phyloP scores from a whole-genome alignment of 2,888 invertebrate genomes.

The Anodontia alba region DNA sequence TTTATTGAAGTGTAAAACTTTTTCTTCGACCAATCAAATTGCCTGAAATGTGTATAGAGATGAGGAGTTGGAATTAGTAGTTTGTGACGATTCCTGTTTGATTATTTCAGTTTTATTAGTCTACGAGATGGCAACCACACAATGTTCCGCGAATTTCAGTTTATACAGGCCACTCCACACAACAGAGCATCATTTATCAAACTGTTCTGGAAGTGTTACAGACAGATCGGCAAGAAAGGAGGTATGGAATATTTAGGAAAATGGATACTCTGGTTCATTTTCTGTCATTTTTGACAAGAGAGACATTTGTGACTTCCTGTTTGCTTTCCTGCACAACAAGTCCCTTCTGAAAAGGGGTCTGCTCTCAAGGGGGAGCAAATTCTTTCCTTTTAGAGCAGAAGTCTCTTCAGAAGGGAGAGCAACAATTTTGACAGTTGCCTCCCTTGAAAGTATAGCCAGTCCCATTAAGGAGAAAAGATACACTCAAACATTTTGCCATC shows the following conservation, averaged over 20 bases:
- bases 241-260: constrained; percentile 67
- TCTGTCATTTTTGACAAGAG: too few species aligned
- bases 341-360: too few species aligned
- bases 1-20: too few species aligned
- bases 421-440: too few species aligned
- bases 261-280: neutral
- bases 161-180: constrained; percentile 82
- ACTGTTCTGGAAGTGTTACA: constrained; percentile 83
- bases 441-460: too few species aligned
- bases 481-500: neutral
- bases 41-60: too few species aligned
- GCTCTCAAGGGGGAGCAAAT: too few species aligned
- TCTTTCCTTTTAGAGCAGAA: too few species aligned
- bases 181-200: constrained; percentile 83
- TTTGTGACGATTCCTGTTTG: neutral
- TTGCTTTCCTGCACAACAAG: too few species aligned
- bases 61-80: too few species aligned
- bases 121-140: constrained; percentile 84
- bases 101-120: constrained; percentile 79
- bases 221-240: constrained; percentile 83
- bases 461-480: neutral
- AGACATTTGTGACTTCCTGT: too few species aligned
- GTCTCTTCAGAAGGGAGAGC: neutral
- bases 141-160: constrained; percentile 83
- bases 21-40: too few species aligned